These are phyloP conservation scores for Hiodon tergisus DNA, from an alignment of 2,113 vertebrate species.

Conservation along the genomic window DNA sequence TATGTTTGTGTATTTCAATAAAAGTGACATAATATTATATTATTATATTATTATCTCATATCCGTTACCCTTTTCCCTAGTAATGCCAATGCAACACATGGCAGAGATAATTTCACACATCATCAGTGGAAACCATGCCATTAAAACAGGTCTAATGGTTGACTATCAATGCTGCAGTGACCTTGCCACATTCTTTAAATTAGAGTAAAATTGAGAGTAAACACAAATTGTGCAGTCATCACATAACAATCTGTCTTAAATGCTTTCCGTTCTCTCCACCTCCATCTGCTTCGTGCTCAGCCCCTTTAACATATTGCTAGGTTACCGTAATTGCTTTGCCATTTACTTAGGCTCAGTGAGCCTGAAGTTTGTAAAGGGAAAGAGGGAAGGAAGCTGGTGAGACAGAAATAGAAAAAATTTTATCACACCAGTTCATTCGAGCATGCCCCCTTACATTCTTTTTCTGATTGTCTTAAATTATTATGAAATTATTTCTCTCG, in stretches of 20 bases:
- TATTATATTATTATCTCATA: too few relatives aligned
- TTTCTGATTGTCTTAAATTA: background rate
- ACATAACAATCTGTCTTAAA: background rate
- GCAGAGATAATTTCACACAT: too few relatives aligned
- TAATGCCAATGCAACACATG: too few relatives aligned
- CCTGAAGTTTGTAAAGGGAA: constrained; percentile 4
- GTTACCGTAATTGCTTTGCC: constrained; percentile 30
- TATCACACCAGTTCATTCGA: background rate
- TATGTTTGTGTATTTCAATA: too few relatives aligned
- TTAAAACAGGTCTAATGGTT: background rate
- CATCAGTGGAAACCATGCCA: too few relatives aligned
- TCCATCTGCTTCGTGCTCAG: constrained; percentile 19
- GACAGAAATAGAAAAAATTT: constrained; percentile 23
- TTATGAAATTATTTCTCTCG: too few relatives aligned
- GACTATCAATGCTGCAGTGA: background rate
- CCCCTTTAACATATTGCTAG: constrained; percentile 20
- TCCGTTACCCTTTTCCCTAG: too few relatives aligned
- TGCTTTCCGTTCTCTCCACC: constrained; percentile 3
- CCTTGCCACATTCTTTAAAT: constrained; percentile 6
- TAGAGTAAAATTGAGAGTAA: background rate
- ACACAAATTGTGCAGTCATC: background rate
- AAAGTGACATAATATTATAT: too few relatives aligned
- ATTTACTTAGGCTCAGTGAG: background rate
- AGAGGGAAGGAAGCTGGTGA: constrained; percentile 1
- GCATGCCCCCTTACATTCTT: background rate